phyloP scores from a whole-genome alignment of 2,888 invertebrate genomes.

The Dryocosmus kuriphilus region DNA sequence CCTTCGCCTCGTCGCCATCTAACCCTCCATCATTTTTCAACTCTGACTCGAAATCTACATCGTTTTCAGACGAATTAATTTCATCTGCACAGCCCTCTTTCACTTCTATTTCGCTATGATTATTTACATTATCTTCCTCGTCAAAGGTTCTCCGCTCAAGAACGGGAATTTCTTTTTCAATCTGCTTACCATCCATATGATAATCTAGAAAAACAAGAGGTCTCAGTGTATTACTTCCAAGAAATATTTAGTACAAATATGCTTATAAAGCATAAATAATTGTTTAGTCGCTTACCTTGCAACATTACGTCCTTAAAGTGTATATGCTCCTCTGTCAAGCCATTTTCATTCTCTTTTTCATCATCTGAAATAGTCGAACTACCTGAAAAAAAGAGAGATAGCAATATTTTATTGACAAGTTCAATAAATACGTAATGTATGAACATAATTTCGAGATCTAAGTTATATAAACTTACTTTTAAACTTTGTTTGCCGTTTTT shows the following conservation, averaged over 20 bases:
- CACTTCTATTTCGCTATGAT: background rate
- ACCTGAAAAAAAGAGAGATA: slow-evolving; percentile 1
- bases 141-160: background rate
- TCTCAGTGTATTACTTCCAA: background rate
- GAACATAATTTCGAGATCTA: background rate
- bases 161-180: background rate
- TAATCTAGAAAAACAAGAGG: background rate
- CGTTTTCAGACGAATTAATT: background rate
- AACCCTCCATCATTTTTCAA: background rate
- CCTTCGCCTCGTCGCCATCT: background rate
- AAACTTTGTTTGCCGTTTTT: background rate
- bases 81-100: background rate
- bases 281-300: background rate
- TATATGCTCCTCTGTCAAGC: background rate
- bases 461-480: background rate
- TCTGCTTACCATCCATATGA: background rate
- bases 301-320: background rate
- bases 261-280: background rate
- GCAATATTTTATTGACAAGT: slow-evolving; percentile 7
- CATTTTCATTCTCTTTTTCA: too few species aligned
- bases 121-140: background rate
- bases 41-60: background rate
- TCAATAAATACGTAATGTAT: background rate
- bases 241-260: background rate
- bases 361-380: background rate